Evolutionary conservation across 2,888 invertebrate species (phyloP).

Genomic region (Diarsia rubi): DNA sequence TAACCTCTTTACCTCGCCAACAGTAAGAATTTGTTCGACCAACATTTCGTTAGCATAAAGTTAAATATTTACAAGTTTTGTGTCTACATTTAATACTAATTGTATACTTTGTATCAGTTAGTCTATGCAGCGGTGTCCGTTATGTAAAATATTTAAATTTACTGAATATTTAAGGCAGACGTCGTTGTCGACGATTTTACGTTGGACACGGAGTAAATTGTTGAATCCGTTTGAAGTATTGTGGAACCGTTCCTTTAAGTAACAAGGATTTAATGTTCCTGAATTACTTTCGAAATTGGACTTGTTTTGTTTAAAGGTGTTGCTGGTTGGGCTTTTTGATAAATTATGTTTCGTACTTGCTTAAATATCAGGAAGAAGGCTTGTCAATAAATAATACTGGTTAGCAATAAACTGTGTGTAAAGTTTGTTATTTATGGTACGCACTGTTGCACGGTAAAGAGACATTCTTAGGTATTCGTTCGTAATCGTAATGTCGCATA

Average conservation of each 20-base stretch:
- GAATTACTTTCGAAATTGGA: slow-evolving; percentile 43
- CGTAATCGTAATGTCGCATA: too few species aligned
- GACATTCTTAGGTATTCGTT: neutral
- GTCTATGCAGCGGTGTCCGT: slow-evolving; percentile 64
- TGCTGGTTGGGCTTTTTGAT: neutral
- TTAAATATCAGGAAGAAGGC: neutral
- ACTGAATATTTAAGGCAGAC: slow-evolving; percentile 61
- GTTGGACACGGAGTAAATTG: slow-evolving; percentile 60
- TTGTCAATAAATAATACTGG: neutral
- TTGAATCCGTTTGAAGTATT: slow-evolving; percentile 59
- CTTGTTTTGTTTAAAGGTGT: slow-evolving; percentile 34
- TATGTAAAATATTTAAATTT: slow-evolving; percentile 65
- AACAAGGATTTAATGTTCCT: slow-evolving; percentile 40
- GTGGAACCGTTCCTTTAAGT: slow-evolving; percentile 45
- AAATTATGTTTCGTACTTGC: neutral
- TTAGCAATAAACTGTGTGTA: neutral
- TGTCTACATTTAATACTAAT: slow-evolving; percentile 70
- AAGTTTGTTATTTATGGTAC: neutral
- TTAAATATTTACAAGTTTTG: slow-evolving; percentile 70
- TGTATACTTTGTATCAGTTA: slow-evolving; percentile 68
- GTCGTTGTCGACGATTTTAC: slow-evolving; percentile 40
- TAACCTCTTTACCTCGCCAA: slow-evolving; percentile 42
- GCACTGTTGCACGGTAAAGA: neutral
- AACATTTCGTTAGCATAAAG: slow-evolving; percentile 62
- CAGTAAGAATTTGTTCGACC: slow-evolving; percentile 51